Conservation (phyloP, 2,888 invertebrate species). For the Pristionchus entomophagus region DNA sequence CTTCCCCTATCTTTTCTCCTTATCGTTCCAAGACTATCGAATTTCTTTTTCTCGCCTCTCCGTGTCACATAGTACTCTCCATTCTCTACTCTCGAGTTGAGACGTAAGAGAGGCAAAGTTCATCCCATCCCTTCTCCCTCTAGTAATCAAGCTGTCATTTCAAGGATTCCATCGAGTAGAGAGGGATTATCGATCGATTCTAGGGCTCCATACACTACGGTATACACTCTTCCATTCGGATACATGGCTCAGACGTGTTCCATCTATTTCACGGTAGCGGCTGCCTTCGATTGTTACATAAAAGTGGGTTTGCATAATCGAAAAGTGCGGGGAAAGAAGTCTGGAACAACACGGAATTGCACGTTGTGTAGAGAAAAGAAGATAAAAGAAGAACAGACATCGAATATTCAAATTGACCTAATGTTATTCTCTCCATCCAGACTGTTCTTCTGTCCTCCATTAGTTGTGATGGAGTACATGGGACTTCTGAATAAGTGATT, state of each 20-base stretch:
- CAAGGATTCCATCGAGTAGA: neutral
- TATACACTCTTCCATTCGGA: conserved; percentile 74
- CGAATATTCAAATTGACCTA: neutral
- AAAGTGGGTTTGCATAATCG: conserved; percentile 60
- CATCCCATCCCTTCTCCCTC: neutral
- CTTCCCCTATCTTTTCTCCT: neutral
- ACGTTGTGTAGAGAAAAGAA: neutral
- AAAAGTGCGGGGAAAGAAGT: neutral
- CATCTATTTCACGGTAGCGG: conserved; percentile 76
- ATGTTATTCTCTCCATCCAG: too few relatives aligned
- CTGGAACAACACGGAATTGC: neutral
- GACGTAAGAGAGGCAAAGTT: conserved; percentile 1
- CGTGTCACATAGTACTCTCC: conserved; percentile 24
- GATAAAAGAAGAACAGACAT: neutral
- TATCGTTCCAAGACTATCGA: conserved; percentile 13
- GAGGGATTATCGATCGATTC: neutral
- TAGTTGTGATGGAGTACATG: neutral
- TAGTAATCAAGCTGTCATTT: conserved; percentile 16
- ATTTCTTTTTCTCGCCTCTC: conserved; percentile 8
- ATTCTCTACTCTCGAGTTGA: too few relatives aligned
- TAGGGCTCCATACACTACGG: conserved; percentile 72
- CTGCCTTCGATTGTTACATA: conserved; percentile 75
- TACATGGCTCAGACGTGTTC: conserved; percentile 76
- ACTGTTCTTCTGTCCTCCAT: too few relatives aligned
- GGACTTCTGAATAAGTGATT: neutral